Base-by-base conservation (phyloP, 1,140 invertebrate species). In the Dendrolimus punctatus region DNA sequence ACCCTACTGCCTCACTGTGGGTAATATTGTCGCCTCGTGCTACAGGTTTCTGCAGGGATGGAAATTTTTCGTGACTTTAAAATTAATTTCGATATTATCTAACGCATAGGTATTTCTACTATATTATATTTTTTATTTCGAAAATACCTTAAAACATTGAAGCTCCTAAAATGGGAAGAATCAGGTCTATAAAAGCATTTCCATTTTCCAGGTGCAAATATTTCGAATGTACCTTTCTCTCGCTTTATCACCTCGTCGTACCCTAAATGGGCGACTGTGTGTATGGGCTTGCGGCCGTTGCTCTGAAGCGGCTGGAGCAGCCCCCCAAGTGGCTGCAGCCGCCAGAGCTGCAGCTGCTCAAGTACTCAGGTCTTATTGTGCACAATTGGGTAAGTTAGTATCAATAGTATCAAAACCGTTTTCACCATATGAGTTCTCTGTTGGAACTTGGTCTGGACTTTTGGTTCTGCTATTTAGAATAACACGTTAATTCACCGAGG, bases 271-370 rank as follows among this genome's bases (percentile, higher is more conserved):
- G 0, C 90, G 93, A 6, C 88, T 95, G 42, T 94, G 95, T 45
- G 94, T 94, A 58, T 92, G 93, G 68, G 91, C 95, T 55, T 88
- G 94, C 43, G 91, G 91, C 6, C 88, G 93, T 9, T 95, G 93
- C 73, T 91, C 91, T 40, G 93, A 94, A 71, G 92, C 92, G 2
- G 85, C 83, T 2, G 72, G 57, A 6, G 69, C 72, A 4, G 71
- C 93, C 51, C 89, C 94, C 64, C 93, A 93, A 4, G 92, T 95
- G 3, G 91, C 92, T 52, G 94, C 95, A 0, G 94, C 95, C 1
- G 93, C 94, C 0, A 88, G 95, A 66, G 94, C 94, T 3, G 94
- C 95, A 0, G 94, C 94, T 4, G 94, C 93, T 54, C 95, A 96
- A 76, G 94, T 93, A 4, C 74, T 96, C 49, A 87, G 93, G 41